Base-by-base conservation (phyloP, 2,888 invertebrate genomes). In the Mycalesis mineus region DNA sequence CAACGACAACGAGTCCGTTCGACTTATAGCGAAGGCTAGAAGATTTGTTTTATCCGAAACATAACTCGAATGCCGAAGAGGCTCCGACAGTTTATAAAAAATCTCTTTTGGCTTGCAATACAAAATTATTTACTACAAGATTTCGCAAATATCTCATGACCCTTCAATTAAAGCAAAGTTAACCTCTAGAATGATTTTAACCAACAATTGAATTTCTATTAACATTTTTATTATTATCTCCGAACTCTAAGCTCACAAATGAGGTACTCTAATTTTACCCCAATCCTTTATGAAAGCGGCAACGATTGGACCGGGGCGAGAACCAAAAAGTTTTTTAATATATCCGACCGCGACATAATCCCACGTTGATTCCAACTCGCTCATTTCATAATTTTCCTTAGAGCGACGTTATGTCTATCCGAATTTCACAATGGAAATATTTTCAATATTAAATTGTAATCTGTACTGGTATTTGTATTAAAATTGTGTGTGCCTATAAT, bases 311-410 rank as follows among this genome's bases (percentile, higher is more conserved):
- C 15, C 48, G 29, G 41, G 17, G 48, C 33, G 33, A 7, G 22
- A 55, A 49, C 61, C 58, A 45, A 49, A 61, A 61, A 61, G 42
- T 61, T 61, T 61, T 55, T 61, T 61, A 61, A 61, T 61, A 58
- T 58, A 48, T 49, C 39, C 55, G 22, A 49, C 48, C 39, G 39
- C 47, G 39, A 55, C 52, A 44, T 51, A 55, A 58, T 55, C 37
- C 49, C 39, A 37, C 44, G n/a, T 17, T 52, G 48, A 37, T 52
- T 58, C 48, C 29, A 15, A 31, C 28, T 41, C 29, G 39, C 40
- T 7, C 40, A 51, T 49, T 49, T 49, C 33, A 49, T 49, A 49
- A 49, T 13, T 39, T 49, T 37, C 29, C 40, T 49, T 37, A 49
- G 22, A 37, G 49, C 22, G 36, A 22, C 39, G 8, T 22, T 49